A percentile compares a stretch with the other conserved stretches of the same genome.
phyloP scores from a whole-genome alignment of 2,888 invertebrate species.

The Meganola albula region DNA sequence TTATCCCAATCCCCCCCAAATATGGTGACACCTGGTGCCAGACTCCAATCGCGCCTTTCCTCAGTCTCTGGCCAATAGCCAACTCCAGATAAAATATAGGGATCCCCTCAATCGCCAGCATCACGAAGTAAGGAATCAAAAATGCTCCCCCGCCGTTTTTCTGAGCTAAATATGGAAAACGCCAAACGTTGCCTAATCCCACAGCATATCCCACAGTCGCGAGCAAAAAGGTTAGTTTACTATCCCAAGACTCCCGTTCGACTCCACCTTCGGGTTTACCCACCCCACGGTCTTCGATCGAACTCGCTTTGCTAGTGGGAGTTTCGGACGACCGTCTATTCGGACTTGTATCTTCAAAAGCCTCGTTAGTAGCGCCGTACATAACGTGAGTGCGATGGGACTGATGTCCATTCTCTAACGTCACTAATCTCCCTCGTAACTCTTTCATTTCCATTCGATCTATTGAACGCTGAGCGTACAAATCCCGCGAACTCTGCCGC shows the following conservation, averaged over 20 bases:
- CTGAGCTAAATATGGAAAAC: conserved; percentile 96
- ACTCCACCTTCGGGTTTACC: conserved; percentile 84
- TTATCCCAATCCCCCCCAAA: conserved; percentile 92
- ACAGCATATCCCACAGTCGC: conserved; percentile 98
- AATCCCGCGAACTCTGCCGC: conserved; percentile 91
- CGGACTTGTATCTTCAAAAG: conserved; percentile 79
- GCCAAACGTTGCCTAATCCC: conserved; percentile 96
- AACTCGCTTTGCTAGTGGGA: conserved; percentile 79
- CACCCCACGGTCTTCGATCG: conserved; percentile 80
- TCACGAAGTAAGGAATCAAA: conserved; percentile 96
- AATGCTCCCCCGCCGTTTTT: conserved; percentile 98
- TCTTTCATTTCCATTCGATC: conserved; percentile 93
- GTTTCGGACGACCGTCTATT: conserved; percentile 60
- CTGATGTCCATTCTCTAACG: conserved; percentile 81
- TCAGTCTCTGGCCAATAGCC: conserved; percentile 94
- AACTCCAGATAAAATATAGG: conserved; percentile 97
- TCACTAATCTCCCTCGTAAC: conserved; percentile 86
- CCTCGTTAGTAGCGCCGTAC: conserved; percentile 93
- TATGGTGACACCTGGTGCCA: conserved; percentile 96
- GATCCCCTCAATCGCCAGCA: conserved; percentile 95
- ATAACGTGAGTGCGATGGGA: conserved; percentile 71
- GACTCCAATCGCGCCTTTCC: conserved; percentile 96
- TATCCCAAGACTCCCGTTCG: conserved; percentile 94
- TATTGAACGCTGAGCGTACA: conserved; percentile 87
- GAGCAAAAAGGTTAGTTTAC: conserved; percentile 92